Base-by-base conservation (phyloP, 2,888 invertebrate genomes). In the Lydus trimaculatus region DNA sequence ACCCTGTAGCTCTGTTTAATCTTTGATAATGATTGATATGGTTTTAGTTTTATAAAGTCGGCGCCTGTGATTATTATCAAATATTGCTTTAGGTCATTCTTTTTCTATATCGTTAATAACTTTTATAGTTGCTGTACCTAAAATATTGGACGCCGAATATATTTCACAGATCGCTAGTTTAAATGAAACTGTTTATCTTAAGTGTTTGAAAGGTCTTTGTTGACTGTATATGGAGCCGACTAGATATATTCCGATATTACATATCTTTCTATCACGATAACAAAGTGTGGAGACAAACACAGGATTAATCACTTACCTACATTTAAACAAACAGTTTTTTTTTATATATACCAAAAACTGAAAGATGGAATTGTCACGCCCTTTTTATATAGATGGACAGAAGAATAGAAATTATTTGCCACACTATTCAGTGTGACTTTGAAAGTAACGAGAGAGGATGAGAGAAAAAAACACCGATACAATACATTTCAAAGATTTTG, bases 121-220 rank as follows among this genome's bases (percentile, higher is more conserved):
- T 20, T 15, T 1, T 20, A 25, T 23, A 25, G 52, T 28, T 56
- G 13, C 15, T 15, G 28, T 56, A 56, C 25, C 25, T 28, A 23
- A 56, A 25, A 56, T 25, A 25, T 25, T 56, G 23, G 56, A 56
- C 28, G 56, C 56, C 56, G 56, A 56, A 56, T 56, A 56, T 56
- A 56, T 56, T 56, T 56, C 56, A 56, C 56, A 56, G 56, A 56
- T 56, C 56, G 56, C 56, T 56, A 56, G 56, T 56, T 56, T 28
- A 28, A 43, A 43, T 6, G 56, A 48, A 15, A 61, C 39, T 43
- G 61, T 61, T 61, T 61, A 61, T 61, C 61, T 61, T 61, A 61
- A 61, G 61, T 61, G 61, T 61, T 61, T 61, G 61, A 61, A 28
- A 61, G 61, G 9, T 61, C 61, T 61, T 61, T 61, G 61, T 61